Conservation (phyloP, 2,888 invertebrate genomes). For the Smittia sp. region DNA sequence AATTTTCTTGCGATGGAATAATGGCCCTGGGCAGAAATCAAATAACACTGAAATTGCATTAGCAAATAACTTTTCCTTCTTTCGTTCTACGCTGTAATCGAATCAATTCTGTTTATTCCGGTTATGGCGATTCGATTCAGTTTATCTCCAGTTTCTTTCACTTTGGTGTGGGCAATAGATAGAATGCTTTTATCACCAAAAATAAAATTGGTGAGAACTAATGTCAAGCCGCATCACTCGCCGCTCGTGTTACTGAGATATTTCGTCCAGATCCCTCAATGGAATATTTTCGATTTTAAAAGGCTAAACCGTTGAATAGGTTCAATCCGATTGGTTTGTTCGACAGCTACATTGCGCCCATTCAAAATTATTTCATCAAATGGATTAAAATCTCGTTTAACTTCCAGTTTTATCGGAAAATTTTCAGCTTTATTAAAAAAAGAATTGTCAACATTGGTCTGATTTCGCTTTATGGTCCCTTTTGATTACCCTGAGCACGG, state of each 20-base stretch:
- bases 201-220: too few species aligned
- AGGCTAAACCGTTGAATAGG: too few species aligned
- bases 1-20: slow-evolving; percentile 5
- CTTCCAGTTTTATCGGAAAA: slow-evolving; percentile 40
- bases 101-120: slow-evolving; percentile 34
- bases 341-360: neutral
- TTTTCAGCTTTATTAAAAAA: slow-evolving; percentile 2
- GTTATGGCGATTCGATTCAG: slow-evolving; percentile 24
- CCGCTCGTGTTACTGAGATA: too few species aligned
- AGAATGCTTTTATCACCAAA: too few species aligned
- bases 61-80: slow-evolving; percentile 31
- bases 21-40: slow-evolving; percentile 39
- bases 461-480: slow-evolving; percentile 36
- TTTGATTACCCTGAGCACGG: slow-evolving; percentile 36
- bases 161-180: too few species aligned
- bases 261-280: too few species aligned
- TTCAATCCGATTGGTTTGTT: neutral
- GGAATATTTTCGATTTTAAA: too few species aligned
- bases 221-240: too few species aligned
- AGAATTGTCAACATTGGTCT: neutral
- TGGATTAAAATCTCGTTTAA: slow-evolving; percentile 15
- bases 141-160: slow-evolving; percentile 8
- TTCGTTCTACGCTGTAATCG: neutral
- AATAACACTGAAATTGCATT: slow-evolving; percentile 41
- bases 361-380: neutral